phyloP scores from a whole-genome alignment of 1,140 invertebrate genomes.

The Geopemphigus sp. region DNA sequence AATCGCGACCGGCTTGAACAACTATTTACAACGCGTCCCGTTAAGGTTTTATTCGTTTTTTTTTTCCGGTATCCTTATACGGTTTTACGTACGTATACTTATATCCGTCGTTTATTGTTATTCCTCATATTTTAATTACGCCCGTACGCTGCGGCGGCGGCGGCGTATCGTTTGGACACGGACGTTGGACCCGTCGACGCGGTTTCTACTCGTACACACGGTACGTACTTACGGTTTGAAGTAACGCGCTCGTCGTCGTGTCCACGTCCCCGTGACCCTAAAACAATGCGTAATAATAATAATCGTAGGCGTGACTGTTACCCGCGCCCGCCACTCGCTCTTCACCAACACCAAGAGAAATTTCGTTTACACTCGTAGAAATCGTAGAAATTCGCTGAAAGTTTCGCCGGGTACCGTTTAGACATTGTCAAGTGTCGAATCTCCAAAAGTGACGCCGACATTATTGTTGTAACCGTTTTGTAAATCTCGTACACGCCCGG shows the following conservation, averaged over 20 bases:
- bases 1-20: not conserved
- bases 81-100: not conserved
- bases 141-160: too few relatives aligned
- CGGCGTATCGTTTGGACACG: constrained; percentile 8
- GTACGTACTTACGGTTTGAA: not conserved
- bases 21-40: constrained; percentile 36
- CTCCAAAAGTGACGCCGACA: not conserved
- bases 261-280: constrained; percentile 15
- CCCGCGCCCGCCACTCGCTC: too few relatives aligned
- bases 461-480: not conserved
- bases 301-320: constrained; percentile 33
- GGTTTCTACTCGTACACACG: not conserved
- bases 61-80: constrained; percentile 5
- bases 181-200: not conserved
- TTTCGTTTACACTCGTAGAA: not conserved
- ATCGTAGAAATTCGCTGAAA: not conserved
- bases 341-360: too few relatives aligned
- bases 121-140: constrained; percentile 19
- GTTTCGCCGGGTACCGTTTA: too few relatives aligned
- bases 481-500: not conserved
- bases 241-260: not conserved
- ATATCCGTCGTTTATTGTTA: not conserved
- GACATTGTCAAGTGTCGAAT: too few relatives aligned
- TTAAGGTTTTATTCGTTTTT: not conserved
- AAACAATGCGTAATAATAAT: not conserved